Percentiles rank a stretch among this genome's conserved stretches.
These are phyloP conservation scores for Phocides pigmalion DNA, from an alignment of 1,140 invertebrate genomes.

Conservation along the genomic window DNA sequence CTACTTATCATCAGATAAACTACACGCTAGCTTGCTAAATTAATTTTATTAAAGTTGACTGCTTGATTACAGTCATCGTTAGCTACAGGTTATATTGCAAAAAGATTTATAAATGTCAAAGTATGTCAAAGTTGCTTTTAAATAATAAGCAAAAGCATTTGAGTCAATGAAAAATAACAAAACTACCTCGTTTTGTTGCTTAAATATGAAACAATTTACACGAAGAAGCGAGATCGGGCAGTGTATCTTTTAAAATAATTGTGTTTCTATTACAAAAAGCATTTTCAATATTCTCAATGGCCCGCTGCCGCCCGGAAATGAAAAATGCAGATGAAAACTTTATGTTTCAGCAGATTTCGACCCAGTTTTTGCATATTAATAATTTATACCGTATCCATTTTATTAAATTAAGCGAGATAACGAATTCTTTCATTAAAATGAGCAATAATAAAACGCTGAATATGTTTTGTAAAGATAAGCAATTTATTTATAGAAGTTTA, in stretches of 20 bases:
- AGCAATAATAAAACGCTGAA: background rate
- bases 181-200: no score
- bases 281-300: slow-evolving; percentile 23
- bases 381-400: slow-evolving; percentile 12
- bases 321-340: slow-evolving; percentile 25
- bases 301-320: slow-evolving; percentile 12
- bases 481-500: no score
- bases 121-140: no score
- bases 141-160: no score
- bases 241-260: slow-evolving; percentile 14
- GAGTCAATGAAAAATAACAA: background rate
- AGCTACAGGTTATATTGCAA: no score
- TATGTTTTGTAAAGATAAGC: no score
- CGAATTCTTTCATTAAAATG: background rate
- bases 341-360: slow-evolving; percentile 21
- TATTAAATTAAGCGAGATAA: slow-evolving; percentile 1
- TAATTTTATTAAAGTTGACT: no score
- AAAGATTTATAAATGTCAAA: no score
- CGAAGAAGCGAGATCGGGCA: background rate
- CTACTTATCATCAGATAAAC: no score
- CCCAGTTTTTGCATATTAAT: slow-evolving; percentile 21
- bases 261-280: slow-evolving; percentile 15
- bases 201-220: background rate
- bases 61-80: no score
- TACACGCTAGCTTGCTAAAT: no score